A percentile compares a stretch with the other conserved stretches of the same genome.
Evolutionary conservation across 2,888 invertebrate genomes (phyloP).

Genomic region (Pseudococcus longispinus): DNA sequence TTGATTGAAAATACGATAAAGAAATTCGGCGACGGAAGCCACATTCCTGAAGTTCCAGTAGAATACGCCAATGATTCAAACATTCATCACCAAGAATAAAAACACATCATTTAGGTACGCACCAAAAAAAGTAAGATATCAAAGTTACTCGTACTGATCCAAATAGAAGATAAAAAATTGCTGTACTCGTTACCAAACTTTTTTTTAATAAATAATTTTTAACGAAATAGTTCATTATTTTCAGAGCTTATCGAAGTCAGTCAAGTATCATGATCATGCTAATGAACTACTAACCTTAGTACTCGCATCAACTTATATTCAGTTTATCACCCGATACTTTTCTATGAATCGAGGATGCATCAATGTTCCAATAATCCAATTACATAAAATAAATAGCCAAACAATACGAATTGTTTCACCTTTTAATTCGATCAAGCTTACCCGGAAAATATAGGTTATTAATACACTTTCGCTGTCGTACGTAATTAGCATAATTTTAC

Average conservation of each 20-base stretch:
- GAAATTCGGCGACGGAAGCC: slow-evolving; percentile 67
- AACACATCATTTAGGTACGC: background rate
- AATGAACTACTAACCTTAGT: slow-evolving; percentile 1
- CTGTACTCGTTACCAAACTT: background rate
- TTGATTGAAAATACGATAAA: slow-evolving; percentile 63
- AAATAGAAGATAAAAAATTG: background rate
- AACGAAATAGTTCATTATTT: background rate
- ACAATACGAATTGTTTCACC: slow-evolving; percentile 18
- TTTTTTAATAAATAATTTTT: background rate
- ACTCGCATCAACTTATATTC: background rate
- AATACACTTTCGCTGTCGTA: slow-evolving; percentile 32
- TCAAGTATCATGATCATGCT: background rate
- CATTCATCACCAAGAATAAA: background rate
- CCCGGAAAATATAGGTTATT: slow-evolving; percentile 15
- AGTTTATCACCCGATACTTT: background rate
- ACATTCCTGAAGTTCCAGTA: slow-evolving; percentile 42
- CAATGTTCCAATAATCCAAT: slow-evolving; percentile 33
- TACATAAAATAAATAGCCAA: slow-evolving; percentile 30
- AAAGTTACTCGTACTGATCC: too few relatives aligned
- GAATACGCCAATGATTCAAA: slow-evolving; percentile 10
- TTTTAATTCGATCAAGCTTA: background rate
- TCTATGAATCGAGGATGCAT: slow-evolving; percentile 11
- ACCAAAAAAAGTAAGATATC: too few relatives aligned
- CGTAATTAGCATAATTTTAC: slow-evolving; percentile 25
- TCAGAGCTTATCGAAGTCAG: background rate